Evolutionary conservation across 2,888 invertebrate genomes (phyloP), one percentile per base, ranked within the genome.

Genomic region (Omphaloscelis lunosa): DNA sequence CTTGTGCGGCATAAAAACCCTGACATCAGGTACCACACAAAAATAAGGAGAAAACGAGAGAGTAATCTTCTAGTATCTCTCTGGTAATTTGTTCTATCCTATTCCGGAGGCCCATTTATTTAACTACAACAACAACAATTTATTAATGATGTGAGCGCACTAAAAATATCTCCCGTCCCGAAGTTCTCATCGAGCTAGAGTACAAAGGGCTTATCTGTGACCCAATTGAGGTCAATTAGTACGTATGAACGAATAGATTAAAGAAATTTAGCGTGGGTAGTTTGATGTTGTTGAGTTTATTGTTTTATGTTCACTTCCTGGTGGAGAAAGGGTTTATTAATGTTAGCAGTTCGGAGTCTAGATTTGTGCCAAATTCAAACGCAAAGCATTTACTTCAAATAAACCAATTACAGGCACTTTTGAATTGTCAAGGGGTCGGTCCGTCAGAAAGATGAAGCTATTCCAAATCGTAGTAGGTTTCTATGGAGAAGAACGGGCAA

Each of bases 171-270:
- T 8, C 20, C 45, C 51, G 15, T 53, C 56, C 58, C 39, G 51
- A 27, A 79, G 72, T 83, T 78, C 83, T 69, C 84, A 66, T 20
- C 41, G 34, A 23, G 53, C 67, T 71, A 56, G 41, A 75, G 70
- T 48, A 85, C 87, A 82, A 88, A 89, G 90, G 88, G 89, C 83
- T 87, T 85, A 89, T 88, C 85, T 81, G 71, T 34, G 0, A 62
- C 23, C 70, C 86, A 91, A 90, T 90, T 90, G 85, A 61, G 89
- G 88, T 75, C 89, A 90, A 91, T 90, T 91, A 87, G 72, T 68
- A 51, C 79, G 85, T 82, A 72, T 66, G 85, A 85, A 65, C 86
- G 84, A 77, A 75, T 80, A 87, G 88, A 90, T 91, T 89, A 89
- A 89, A 84, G 82, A 85, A 86, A 87, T 81, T 83, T 84, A 73